Percentiles rank a stretch among this genome's conserved stretches.
Conservation (phyloP, 2,888 invertebrate genomes). For the Nomada fabriciana region DNA sequence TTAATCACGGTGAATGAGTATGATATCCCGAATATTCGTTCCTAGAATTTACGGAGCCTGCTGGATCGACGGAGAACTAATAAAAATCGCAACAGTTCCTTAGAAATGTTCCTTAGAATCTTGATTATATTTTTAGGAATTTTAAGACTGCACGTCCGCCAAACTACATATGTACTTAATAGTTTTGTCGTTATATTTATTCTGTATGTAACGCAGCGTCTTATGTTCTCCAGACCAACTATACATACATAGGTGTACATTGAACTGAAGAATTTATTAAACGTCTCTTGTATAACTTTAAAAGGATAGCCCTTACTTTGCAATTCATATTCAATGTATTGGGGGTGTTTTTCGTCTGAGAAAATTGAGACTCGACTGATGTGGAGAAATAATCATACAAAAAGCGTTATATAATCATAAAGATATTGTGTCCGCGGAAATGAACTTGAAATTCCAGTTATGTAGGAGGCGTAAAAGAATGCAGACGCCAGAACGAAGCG, state of each 20-base stretch:
- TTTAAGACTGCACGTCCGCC: too few species aligned
- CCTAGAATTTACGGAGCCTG: background rate
- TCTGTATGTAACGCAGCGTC: too few species aligned
- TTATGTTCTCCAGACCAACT: too few species aligned
- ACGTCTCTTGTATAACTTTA: too few species aligned
- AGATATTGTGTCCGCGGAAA: conserved; percentile 6
- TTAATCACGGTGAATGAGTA: background rate
- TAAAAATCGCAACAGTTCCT: too few species aligned
- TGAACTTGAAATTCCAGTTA: conserved; percentile 41
- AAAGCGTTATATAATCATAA: conserved; percentile 12
- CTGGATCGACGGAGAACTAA: background rate
- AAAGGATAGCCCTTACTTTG: background rate
- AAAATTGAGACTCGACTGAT: background rate
- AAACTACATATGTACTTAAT: too few species aligned
- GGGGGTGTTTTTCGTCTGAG: background rate
- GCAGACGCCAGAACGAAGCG: conserved; percentile 17
- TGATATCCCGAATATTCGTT: background rate
- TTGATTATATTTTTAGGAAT: too few species aligned
- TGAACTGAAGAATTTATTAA: too few species aligned
- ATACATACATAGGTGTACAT: too few species aligned
- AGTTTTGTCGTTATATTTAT: too few species aligned
- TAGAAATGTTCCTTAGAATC: too few species aligned
- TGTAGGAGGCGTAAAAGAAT: conserved; percentile 37
- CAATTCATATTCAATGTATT: background rate
- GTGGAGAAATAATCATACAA: background rate